Percentiles rank a stretch among this genome's conserved stretches.
These are phyloP conservation scores for Drosophila sordidula DNA, from an alignment of 2,888 invertebrate genomes.

Conservation along the genomic window DNA sequence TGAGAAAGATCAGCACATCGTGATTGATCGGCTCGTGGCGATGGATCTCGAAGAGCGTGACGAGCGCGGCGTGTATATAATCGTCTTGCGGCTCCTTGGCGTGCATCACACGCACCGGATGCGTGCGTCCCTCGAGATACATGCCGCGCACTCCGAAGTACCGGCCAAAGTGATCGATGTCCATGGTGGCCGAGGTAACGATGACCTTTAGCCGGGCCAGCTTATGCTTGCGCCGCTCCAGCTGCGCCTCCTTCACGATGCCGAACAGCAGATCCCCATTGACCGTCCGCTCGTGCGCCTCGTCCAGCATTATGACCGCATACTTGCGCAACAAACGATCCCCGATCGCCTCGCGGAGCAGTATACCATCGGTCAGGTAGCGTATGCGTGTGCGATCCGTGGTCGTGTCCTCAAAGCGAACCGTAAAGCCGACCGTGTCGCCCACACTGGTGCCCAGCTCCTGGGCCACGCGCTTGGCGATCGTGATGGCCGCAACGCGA, in stretches of 20 bases:
- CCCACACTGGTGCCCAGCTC: conserved; percentile 90
- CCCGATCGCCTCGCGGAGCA: conserved; percentile 94
- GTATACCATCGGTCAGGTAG: conserved; percentile 97
- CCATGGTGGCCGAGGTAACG: conserved; percentile 98
- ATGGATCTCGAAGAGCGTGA: conserved; percentile 96
- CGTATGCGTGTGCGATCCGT: conserved; percentile 93
- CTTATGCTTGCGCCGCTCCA: conserved; percentile 87
- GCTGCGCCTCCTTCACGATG: conserved; percentile 95
- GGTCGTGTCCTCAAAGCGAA: conserved; percentile 96
- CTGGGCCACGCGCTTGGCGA: conserved; percentile 95
- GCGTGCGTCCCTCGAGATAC: conserved; percentile 95
- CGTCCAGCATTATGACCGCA: conserved; percentile 94
- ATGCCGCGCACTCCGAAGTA: conserved; percentile 96
- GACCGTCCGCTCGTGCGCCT: conserved; percentile 97
- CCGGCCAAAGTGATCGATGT: conserved; percentile 95
- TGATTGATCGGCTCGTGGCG: conserved; percentile 91
- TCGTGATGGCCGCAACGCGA: conserved; percentile 96
- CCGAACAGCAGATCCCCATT: conserved; percentile 97
- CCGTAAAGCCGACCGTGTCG: conserved; percentile 90
- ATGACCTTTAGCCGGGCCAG: conserved; percentile 90
- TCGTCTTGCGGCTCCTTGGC: conserved; percentile 91
- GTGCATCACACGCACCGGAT: conserved; percentile 91
- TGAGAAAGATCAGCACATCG: conserved; percentile 96
- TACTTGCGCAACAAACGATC: conserved; percentile 92
- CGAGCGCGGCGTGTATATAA: conserved; percentile 92